Base-by-base conservation (phyloP, 2,797 vertebrate genomes). In the Prunella strophiata region DNA sequence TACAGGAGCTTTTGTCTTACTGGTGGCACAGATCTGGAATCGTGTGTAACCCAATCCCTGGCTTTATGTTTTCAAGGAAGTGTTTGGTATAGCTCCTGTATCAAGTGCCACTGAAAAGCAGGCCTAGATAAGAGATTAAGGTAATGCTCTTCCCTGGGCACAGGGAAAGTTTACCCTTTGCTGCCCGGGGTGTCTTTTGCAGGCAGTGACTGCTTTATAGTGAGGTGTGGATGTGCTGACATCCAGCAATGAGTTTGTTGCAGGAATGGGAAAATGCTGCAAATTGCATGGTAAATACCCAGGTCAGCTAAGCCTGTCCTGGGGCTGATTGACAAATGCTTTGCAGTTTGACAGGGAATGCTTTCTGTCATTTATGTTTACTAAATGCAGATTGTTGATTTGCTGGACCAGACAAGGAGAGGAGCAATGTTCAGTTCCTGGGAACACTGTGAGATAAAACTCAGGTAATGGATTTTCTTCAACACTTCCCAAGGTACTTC, bases 31-130 rank as follows among this genome's bases (percentile, higher is more conserved):
- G 96, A 89, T 91, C 88, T 74, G 23, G 54, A 83, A 5, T 62
- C 22, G 10, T 48, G 78, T 94, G 96, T 93, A 96, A 96, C 88
- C 50, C 83, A 81, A 94, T 43, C 94, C 74, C 84, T 88, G 84
- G 89, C 91, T 97, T 95, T 89, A 87, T 77, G 77, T 68, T 34
- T 68, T 92, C 94, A 96, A 95, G 91, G 92, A 96, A 96, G 95
- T 94, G 93, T 92, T 96, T 89, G 42, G 50, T 95, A 90, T 20
- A 75, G 94, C 88, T 95, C 43, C 92, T 47, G 94, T 93, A 96
- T 94, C 96, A 76, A 94, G 74, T 94, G 74, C 87, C 83, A 62
- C 87, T 82, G 91, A 82, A 88, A 91, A 89, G 83, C 71, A 89
- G 91, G 55, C 88, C 91, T 63, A 91, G 95, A 95, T 95, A 93